Conservation (phyloP, 2,113 vertebrate species). For the Calyptomena viridis region DNA sequence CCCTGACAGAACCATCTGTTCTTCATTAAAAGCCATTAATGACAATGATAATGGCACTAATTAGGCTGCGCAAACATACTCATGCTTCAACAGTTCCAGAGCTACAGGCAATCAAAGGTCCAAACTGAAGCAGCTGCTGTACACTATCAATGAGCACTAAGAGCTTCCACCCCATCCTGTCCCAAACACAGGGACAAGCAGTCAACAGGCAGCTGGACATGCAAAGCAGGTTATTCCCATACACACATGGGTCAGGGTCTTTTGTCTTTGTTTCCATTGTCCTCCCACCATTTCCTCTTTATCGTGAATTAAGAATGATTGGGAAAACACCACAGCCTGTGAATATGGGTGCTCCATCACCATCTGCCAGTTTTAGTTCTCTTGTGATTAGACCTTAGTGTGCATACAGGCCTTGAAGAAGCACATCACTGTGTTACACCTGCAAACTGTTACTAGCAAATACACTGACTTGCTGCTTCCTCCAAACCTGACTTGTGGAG, state of each 20-base stretch:
- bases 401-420: not conserved
- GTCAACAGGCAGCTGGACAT: not conserved
- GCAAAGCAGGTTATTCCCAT: not conserved
- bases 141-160: not conserved
- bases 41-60: slow-evolving; percentile 59
- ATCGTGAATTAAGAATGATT: not conserved
- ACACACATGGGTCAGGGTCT: not conserved
- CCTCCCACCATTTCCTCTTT: not conserved
- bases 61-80: slow-evolving; percentile 54
- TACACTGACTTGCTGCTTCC: not conserved
- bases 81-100: slow-evolving; percentile 27
- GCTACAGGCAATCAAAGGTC: slow-evolving; percentile 36
- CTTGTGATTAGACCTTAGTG: not conserved
- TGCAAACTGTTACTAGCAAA: not conserved
- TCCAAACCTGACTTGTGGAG: not conserved
- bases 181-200: not conserved
- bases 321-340: not conserved
- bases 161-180: not conserved
- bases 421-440: not conserved
- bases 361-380: not conserved
- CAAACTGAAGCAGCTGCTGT: slow-evolving; percentile 42
- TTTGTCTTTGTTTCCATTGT: not conserved
- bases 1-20: slow-evolving; percentile 52
- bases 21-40: slow-evolving; percentile 68
- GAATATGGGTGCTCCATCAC: not conserved